Percentiles rank a stretch among this genome's conserved stretches.
These are phyloP conservation scores for Lepidurus packardi DNA, from an alignment of 1,140 invertebrate genomes.

Conservation along the genomic window DNA sequence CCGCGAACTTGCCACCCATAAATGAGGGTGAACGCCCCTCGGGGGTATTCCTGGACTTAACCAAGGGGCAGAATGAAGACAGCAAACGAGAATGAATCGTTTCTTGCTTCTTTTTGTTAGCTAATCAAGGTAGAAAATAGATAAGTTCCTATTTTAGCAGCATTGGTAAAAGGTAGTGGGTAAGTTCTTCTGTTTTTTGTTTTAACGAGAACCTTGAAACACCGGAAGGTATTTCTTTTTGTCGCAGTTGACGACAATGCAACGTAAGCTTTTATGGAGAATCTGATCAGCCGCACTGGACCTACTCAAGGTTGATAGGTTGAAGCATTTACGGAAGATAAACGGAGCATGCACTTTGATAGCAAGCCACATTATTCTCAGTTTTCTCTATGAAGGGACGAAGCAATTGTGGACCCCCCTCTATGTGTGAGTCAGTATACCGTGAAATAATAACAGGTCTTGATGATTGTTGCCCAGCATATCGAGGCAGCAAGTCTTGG, in stretches of 20 bases:
- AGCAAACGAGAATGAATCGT: slow-evolving; percentile 3
- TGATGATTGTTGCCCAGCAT: not conserved
- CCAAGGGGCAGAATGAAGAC: not conserved
- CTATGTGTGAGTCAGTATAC: not conserved
- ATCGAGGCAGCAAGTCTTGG: not conserved
- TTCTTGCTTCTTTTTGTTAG: not conserved
- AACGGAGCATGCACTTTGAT: not conserved
- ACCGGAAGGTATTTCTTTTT: too few relatives aligned
- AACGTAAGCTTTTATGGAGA: too few relatives aligned
- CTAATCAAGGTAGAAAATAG: not conserved
- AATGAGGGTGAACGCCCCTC: not conserved
- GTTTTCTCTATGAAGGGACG: not conserved
- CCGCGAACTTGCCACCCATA: not conserved
- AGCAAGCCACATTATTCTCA: not conserved
- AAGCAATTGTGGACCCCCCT: not conserved
- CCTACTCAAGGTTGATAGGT: too few relatives aligned
- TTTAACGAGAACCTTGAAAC: too few relatives aligned
- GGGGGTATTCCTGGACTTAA: not conserved
- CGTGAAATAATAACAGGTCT: slow-evolving; percentile 19
- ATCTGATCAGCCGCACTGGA: too few relatives aligned
- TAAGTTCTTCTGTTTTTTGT: too few relatives aligned
- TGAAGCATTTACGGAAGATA: not conserved
- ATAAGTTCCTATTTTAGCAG: not conserved
- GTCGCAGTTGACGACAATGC: too few relatives aligned
- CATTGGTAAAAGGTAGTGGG: not conserved